Conservation (phyloP, 2,888 invertebrate genomes). For the Beris morrisii region DNA sequence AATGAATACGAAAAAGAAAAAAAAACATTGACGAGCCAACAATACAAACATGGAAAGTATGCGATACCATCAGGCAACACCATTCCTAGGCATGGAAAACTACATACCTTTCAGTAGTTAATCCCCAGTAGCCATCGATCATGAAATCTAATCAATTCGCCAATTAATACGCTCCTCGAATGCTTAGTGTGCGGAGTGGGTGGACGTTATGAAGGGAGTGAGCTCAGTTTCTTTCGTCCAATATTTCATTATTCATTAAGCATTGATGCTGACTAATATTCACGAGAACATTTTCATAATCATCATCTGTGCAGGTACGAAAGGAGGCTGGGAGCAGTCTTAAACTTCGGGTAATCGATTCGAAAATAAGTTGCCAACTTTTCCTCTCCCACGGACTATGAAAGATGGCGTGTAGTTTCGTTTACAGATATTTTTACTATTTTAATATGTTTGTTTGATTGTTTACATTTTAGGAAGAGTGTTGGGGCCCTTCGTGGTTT, state of each 20-base stretch:
- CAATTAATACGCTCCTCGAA: conserved; percentile 35
- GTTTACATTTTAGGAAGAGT: no score
- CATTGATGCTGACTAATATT: conserved; percentile 38
- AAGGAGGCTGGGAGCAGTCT: no score
- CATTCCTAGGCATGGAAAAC: no score
- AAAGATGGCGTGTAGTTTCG: no score
- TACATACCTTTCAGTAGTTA: conserved; percentile 34
- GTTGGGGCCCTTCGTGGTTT: no score
- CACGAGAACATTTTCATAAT: conserved; percentile 25
- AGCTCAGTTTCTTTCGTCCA: conserved; percentile 16
- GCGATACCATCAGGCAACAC: no score
- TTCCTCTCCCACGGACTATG: no score
- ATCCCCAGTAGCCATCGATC: conserved; percentile 40
- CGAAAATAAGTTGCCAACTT: no score
- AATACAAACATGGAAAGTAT: no score
- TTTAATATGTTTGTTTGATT: no score
- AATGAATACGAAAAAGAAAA: not conserved
- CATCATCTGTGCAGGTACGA: conserved; percentile 5
- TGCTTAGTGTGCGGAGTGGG: not conserved
- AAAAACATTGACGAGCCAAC: not conserved
- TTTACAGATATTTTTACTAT: no score
- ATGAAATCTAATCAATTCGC: conserved; percentile 40
- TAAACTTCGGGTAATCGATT: no score
- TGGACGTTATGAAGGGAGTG: not conserved
- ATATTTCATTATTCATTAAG: conserved; percentile 36